Base-by-base conservation (phyloP, 1,140 invertebrate species). In the Adoxophyes honmai region DNA sequence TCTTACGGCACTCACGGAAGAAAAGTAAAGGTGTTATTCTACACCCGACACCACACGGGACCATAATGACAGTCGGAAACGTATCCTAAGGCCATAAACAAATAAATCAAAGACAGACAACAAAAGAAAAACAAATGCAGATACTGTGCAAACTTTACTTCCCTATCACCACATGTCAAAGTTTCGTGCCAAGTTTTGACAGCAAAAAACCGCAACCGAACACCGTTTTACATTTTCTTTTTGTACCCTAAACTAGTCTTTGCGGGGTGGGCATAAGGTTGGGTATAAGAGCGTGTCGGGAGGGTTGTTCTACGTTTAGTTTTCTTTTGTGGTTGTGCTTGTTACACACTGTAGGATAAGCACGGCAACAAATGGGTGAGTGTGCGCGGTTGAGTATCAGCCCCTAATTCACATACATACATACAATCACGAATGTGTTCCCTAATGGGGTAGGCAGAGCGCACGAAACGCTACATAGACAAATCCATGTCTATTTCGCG, bases 91-190 rank as follows among this genome's bases (percentile, higher is more conserved):
- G 33, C 9, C 4, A 9, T 36, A 36, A 36, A 36, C 9, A 36
- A 36, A 36, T 36, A 36, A 36, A 36, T 36, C 34, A 36, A 10
- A 1, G 13, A 38, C 36, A 28, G 21, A 48, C 42, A 48, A 48
- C 34, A 48, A 14, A 48, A n/a, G 10, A 33, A 48, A 48, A 48
- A 48, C 42, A 48, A 44, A 44, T 44, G 42, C 18, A 28, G 42
- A 48, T 48, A 48, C 15, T 44, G 39, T 16, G 18, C 21, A 44
- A 48, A 48, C 42, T 48, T 48, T 48, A 48, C 21, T 48, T 48
- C 42, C 42, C 11, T 48, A 48, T 48, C 42, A 48, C 42, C 28
- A 48, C 18, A 28, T 48, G 42, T 48, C 42, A 33, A 48, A 48
- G 42, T 48, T 48, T 21, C 10, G 21, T 28, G 16, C 18, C 11